Evolutionary conservation across 23 tunicate genomes (phyloP), one percentile per base, ranked within the genome.

Genomic region (Halocynthia aurantium): DNA sequence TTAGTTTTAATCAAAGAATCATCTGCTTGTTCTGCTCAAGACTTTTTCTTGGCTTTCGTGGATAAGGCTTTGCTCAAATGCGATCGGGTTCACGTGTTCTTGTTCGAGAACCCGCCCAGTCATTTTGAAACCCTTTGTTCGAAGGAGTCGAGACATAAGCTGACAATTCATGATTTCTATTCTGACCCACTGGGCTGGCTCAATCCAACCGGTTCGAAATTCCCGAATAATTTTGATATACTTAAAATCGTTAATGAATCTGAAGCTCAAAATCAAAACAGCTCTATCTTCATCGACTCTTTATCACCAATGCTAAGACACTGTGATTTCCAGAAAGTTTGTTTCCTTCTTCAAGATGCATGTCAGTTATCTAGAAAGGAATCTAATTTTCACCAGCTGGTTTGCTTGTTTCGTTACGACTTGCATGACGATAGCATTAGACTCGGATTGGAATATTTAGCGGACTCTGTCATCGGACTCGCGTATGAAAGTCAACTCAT

Each of bases 121-220:
- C 64, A 52, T 13, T 54, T 50, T 5, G n/a, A 15, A 13, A 53
- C 55, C 13, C 50, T 15, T 15, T 7, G 55, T 54, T 18, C 21
- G 44, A 31, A 31, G 44, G 44, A 31, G 44, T 31, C 44, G 50
- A 52, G 50, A 55, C 64, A 54, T 8, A 74, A 74, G 56, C 20
- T 74, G 0, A 11, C 13, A 54, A 13, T 54, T 56, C 78, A 74
- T 74, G 78, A 74, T 4, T 74, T 54, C 55, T 62, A 22, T 52
- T 53, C 63, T 11, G 78, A 74, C 40, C 78, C 78, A 8, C 31
- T 74, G 56, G 78, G 78, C 8, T 74, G 78, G 78, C 55, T 54
- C 56, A 44, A 56, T 53, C 60, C 13, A 6, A 74, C 55, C 2
- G 31, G 56, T 54, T 31, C 62, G 8, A 50, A 51, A 67, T 67